Evolutionary conservation across 2,888 invertebrate genomes (phyloP).

Genomic region (Julus scanicus): DNA sequence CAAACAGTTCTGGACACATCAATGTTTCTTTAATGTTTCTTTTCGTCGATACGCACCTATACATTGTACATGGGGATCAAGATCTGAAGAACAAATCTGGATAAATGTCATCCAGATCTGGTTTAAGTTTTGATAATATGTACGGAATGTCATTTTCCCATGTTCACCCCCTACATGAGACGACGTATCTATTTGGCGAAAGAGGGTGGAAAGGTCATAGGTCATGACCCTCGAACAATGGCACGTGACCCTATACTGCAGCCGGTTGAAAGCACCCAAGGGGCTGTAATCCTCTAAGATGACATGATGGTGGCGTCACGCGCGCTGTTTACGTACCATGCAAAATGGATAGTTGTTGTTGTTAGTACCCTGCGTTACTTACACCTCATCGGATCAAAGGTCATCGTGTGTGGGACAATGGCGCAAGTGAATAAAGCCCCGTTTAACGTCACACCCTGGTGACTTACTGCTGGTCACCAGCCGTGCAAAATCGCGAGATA

Average conservation of each 20-base stretch:
- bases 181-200: too few relatives aligned
- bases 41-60: too few relatives aligned
- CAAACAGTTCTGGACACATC: too few relatives aligned
- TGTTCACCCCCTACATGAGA: too few relatives aligned
- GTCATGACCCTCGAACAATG: not conserved
- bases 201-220: not conserved
- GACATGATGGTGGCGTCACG: not conserved
- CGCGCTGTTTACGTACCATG: not conserved
- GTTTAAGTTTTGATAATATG: too few relatives aligned
- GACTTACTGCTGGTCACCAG: not conserved
- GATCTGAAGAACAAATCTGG: too few relatives aligned
- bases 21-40: too few relatives aligned
- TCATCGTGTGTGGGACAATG: slow-evolving; percentile 11
- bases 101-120: too few relatives aligned
- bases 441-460: not conserved
- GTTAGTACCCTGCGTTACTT: not conserved
- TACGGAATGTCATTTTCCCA: too few relatives aligned
- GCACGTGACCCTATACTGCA: not conserved
- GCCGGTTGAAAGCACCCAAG: not conserved
- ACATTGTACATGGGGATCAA: too few relatives aligned
- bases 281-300: not conserved
- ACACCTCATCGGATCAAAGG: not conserved
- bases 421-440: not conserved
- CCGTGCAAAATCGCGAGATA: not conserved
- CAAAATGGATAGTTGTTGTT: not conserved